Evolutionary conservation across 2,888 invertebrate genomes (phyloP), one percentile per base, ranked within the genome.

Genomic region (Dolichomitus sp.): DNA sequence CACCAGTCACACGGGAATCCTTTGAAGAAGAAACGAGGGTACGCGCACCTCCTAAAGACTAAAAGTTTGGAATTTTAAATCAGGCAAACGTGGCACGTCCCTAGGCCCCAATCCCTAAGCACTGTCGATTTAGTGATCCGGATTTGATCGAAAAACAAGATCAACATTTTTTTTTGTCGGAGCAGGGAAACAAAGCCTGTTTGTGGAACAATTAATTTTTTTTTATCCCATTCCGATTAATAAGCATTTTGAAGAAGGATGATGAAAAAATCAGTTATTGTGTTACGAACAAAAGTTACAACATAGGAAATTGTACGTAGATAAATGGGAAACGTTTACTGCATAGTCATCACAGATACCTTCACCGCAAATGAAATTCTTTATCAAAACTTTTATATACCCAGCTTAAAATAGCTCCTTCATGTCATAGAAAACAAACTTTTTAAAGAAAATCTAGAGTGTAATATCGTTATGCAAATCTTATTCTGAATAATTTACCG

Each of bases 61-160:
- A 45, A 52, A 68, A 61, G n/a, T 73, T 66, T n/a, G 52, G 17
- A 61, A 66, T 66, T 33, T 54, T 6, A 66, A 72, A 72, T 73
- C 48, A 57, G 72, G 48, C 11, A 40, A 33, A n/a, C 33, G 40
- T 54, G 57, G 59, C 40, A 37, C 37, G 37, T 61, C 40, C 5
- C 37, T 37, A 7, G n/a, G 12, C 4, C 40, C 37, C 12, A 23
- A 50, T 1, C 17, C 50, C 27, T 40, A 50, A 37, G n/a, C 6
- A 23, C 12, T 40, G 19, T 14, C 50, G 42, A 27, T 37, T 27
- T 40, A 30, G 27, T 30, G 45, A 72, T 45, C 14, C 45, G 45
- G n/a, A 59, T 37, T 61, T 61, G 37, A 72, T 61, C 12, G 45
- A 61, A 61, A 61, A 61, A 59, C 48, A 17, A 17, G 45, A 6